Base-by-base conservation (phyloP, 2,113 vertebrate species). In the Microtus ochrogaster region DNA sequence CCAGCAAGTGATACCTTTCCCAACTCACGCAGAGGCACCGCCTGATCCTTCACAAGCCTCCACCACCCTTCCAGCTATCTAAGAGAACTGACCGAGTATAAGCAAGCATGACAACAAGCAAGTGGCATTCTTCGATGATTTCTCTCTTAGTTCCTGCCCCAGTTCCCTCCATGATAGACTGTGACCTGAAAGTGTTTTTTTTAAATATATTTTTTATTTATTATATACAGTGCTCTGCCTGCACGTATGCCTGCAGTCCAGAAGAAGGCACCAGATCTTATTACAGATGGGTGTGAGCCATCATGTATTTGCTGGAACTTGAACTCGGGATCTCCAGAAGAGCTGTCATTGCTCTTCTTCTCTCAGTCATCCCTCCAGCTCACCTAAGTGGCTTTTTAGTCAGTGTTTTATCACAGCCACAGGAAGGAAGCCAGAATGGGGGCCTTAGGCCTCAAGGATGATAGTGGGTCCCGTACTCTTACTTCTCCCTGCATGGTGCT, bases 1-100 rank as follows among this genome's bases (percentile, higher is more conserved):
- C 68, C 78, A 94, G 82, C 82, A 78, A 66, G 81, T 44, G 90
- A 39, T 92, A 76, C 61, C 82, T 93, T 96, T 94, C 96, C 94
- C 77, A 83, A 85, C 91, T 95, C 92, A 44, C 36, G 21, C 81
- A 26, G 24, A 19, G 58, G 47, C 58, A 89, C 58, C 8, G 0
- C 49, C 66, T 21, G 81, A 70, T 82, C 76, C 73, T 24, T 65
- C 52, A 26, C 0, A 0, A 13, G 72, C 74, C 68, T 68, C 26
- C 14, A 2, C 33, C 47, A 72, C 66, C 22, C 13, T 47, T 79
- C 44, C 26, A 82, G 52, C 11, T 41, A 14, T 41, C 2, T 63
- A 83, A 63, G 55, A 83, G 63, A 41, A 63, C 81, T 39, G 26
- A 36, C 33, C 22, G 58, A 63, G n/a, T 30, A 41, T 8, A 14